These are phyloP conservation scores for Eupithecia vulgata DNA, from an alignment of 2,888 invertebrate species.

Conservation along the genomic window DNA sequence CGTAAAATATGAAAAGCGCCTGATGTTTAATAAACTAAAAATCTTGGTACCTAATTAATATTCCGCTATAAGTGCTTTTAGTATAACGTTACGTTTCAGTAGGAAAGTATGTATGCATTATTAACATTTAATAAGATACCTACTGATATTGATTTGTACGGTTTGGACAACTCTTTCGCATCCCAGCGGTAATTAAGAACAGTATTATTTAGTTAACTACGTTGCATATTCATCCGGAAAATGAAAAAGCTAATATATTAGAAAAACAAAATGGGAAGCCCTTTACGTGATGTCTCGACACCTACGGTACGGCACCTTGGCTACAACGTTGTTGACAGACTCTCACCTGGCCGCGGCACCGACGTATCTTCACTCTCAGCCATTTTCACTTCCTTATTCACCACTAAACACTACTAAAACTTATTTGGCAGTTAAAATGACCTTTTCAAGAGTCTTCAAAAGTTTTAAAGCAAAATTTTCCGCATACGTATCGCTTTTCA, in stretches of 20 bases:
- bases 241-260: not conserved
- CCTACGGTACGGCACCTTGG: not conserved
- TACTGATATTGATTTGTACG: too few relatives aligned
- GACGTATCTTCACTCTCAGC: not conserved
- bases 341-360: constrained; percentile 6
- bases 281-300: not conserved
- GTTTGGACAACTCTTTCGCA: not conserved
- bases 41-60: too few relatives aligned
- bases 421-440: not conserved
- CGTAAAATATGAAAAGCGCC: too few relatives aligned
- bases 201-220: not conserved
- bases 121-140: too few relatives aligned
- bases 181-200: not conserved
- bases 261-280: not conserved
- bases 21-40: too few relatives aligned
- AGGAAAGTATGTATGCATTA: too few relatives aligned
- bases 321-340: not conserved
- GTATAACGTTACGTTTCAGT: not conserved
- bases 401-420: not conserved
- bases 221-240: not conserved
- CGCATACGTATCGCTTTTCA: not conserved
- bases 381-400: not conserved
- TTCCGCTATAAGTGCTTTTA: not conserved
- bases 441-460: not conserved
- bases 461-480: not conserved